Evolutionary conservation across 2,113 vertebrate species (phyloP), one percentile per base, ranked within the genome.

Genomic region (Silurus meridionalis): DNA sequence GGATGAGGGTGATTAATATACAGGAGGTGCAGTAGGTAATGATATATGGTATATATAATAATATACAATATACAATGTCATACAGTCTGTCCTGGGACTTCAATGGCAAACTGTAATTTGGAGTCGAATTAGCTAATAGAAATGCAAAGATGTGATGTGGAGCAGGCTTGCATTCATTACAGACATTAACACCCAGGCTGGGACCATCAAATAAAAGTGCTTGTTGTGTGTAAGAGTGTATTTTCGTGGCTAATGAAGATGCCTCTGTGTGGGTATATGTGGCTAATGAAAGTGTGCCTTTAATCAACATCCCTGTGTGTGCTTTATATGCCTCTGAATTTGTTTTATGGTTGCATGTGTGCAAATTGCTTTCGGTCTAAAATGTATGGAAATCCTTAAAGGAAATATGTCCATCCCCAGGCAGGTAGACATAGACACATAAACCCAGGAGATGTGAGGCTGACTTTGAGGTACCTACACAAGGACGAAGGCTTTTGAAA

Each of bases 111-210:
- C 46, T 81, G 58, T 84, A 67, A 80, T 74, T 78, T 78, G 46
- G 25, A 25, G 63, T 81, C 55, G 23, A 74, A 79, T 28, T 61
- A 83, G 78, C 82, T 82, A 74, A 61, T 71, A 80, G 58, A 82
- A 82, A 72, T 86, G 71, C 83, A 81, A 75, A 72, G 25, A n/a
- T 23, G 52, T 17, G 23, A 74, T 53, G 75, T 67, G 82, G 63
- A 61, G 82, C 58, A 14, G n/a, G 64, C 66, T 80, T 28, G 82
- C 28, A 88, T 89, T 84, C 88, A 92, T 92, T 88, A 78, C 53
- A 64, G 63, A 88, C 86, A 89, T 90, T 91, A 91, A 88, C 91
- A 88, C 19, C 74, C 4, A 83, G 63, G 58, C 88, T 74, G 78
- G 90, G 89, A 86, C 61, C 5, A 67, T 80, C 72, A 89, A 4